phyloP scores from a whole-genome alignment of 2,113 vertebrate genomes.

The Sander lucioperca region DNA sequence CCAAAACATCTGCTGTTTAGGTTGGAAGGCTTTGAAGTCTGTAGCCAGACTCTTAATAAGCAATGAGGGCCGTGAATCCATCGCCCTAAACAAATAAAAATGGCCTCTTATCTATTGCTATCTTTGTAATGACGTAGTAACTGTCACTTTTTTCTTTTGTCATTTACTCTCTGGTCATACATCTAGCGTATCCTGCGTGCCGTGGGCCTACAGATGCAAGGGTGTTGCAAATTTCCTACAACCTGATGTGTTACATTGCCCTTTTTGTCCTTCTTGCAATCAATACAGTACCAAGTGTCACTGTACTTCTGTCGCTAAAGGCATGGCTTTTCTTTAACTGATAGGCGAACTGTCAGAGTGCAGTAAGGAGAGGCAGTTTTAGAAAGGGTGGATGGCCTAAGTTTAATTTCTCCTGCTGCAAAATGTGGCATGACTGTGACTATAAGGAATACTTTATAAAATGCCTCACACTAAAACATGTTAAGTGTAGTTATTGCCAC shows the following conservation, averaged over 20 bases:
- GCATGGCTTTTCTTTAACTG: neutral
- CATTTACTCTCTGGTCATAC: neutral
- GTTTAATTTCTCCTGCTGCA: neutral
- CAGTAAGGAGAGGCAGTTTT: neutral
- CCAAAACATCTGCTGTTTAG: neutral
- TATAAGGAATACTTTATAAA: neutral
- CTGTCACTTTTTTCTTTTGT: neutral
- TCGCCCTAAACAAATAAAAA: neutral
- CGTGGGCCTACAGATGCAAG: neutral
- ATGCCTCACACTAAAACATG: neutral
- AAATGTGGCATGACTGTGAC: neutral
- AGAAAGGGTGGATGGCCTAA: neutral
- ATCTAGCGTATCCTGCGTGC: neutral
- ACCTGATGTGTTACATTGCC: neutral
- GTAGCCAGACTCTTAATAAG: neutral
- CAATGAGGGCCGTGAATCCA: neutral
- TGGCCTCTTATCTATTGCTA: neutral
- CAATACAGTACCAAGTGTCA: neutral
- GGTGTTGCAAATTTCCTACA: neutral
- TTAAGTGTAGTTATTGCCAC: neutral
- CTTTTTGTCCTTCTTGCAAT: neutral
- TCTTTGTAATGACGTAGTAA: neutral
- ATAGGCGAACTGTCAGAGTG: neutral
- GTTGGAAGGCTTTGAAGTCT: neutral
- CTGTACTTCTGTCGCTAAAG: neutral